Percentiles rank a stretch among this genome's conserved stretches.
phyloP scores from a whole-genome alignment of 2,888 invertebrate genomes.

The Ariolimax columbianus region DNA sequence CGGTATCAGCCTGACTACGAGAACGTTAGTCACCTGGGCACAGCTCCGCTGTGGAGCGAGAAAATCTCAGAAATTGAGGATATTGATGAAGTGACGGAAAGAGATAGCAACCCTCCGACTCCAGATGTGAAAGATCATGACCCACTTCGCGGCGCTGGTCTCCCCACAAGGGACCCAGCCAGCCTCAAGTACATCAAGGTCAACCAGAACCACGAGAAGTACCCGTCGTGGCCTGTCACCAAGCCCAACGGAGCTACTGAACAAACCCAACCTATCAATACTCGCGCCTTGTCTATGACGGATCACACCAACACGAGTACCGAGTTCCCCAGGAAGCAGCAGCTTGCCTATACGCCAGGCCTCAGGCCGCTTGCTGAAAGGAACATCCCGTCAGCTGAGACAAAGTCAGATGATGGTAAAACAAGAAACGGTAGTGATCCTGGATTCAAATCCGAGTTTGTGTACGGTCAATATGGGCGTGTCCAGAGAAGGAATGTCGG shows the following conservation, averaged over 20 bases:
- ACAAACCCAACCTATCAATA: conserved; percentile 80
- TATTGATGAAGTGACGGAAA: conserved; percentile 61
- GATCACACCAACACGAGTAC: conserved; percentile 86
- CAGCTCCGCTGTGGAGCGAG: conserved; percentile 55
- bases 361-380: conserved; percentile 82
- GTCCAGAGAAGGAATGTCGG: conserved; percentile 58
- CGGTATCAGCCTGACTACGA: conserved; percentile 58
- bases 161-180: conserved; percentile 84
- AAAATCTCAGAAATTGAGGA: conserved; percentile 60
- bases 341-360: conserved; percentile 56
- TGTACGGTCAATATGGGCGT: conserved; percentile 56
- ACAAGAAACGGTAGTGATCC: conserved; percentile 69
- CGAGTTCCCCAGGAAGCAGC: conserved; percentile 82
- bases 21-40: conserved; percentile 53
- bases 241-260: conserved; percentile 78
- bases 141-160: conserved; percentile 34
- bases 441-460: conserved; percentile 67
- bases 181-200: conserved; percentile 84
- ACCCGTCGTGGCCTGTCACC: conserved; percentile 87
- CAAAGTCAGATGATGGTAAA: conserved; percentile 61
- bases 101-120: conserved; percentile 58
- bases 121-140: conserved; percentile 47
- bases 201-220: conserved; percentile 86
- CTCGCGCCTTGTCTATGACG: conserved; percentile 86
- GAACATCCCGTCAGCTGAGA: conserved; percentile 73